Evolutionary conservation across 2,113 vertebrate species (phyloP).

Genomic region (Labeo catla): DNA sequence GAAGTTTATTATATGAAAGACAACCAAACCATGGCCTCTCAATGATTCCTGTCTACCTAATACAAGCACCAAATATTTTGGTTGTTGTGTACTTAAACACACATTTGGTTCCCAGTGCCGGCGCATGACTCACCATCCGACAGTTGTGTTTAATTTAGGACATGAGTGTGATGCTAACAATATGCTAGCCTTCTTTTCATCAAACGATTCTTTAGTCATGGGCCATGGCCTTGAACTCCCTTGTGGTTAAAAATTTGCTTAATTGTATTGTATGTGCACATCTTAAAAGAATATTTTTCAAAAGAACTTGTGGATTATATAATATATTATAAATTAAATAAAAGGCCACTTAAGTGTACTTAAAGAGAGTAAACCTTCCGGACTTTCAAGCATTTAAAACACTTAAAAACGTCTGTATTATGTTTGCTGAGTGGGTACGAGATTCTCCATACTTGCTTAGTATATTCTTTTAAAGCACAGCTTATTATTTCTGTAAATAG

Average conservation of each 20-base stretch:
- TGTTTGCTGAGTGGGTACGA: neutral
- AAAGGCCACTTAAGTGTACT: neutral
- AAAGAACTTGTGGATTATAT: neutral
- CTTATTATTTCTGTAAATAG: neutral
- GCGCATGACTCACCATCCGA: constrained; percentile 2
- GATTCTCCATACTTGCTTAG: neutral
- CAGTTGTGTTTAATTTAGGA: constrained; percentile 23
- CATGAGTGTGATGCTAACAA: constrained; percentile 17
- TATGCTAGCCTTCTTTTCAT: constrained; percentile 35
- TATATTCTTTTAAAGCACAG: neutral
- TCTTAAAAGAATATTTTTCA: neutral
- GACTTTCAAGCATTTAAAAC: neutral
- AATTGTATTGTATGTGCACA: neutral
- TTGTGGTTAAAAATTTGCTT: neutral
- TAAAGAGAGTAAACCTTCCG: neutral
- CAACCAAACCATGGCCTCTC: neutral
- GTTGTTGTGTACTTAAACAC: constrained; percentile 2
- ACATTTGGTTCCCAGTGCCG: neutral
- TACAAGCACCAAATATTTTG: neutral
- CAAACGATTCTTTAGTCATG: constrained; percentile 19
- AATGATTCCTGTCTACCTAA: neutral
- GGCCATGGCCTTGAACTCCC: neutral
- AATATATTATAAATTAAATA: neutral
- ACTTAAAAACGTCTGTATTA: neutral
- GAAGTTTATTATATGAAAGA: neutral